Conservation (phyloP, 2,888 invertebrate species). For the Campoplex nolae region DNA sequence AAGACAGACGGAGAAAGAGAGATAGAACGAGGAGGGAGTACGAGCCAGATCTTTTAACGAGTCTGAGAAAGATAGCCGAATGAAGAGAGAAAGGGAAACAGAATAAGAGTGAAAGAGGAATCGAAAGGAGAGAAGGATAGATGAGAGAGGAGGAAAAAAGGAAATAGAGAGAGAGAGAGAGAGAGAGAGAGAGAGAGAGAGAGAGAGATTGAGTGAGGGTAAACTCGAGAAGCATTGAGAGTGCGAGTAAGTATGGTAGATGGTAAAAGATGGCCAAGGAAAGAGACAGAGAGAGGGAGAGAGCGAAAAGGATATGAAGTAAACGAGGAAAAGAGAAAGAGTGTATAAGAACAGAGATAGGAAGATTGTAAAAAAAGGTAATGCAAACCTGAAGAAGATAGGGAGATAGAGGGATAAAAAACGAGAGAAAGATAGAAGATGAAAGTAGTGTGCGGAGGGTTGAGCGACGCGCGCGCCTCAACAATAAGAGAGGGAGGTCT, state of each 20-base stretch:
- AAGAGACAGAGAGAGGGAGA: conserved; percentile 1
- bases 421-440: background rate
- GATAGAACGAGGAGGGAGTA: conserved; percentile 4
- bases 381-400: conserved; percentile 3
- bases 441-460: conserved; percentile 10
- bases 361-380: background rate
- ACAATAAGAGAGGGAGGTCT: conserved; percentile 73
- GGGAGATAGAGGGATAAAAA: conserved; percentile 6
- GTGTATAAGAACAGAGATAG: background rate
- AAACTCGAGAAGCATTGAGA: background rate
- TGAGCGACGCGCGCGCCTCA: conserved; percentile 59
- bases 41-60: background rate
- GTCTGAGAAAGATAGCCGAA: background rate
- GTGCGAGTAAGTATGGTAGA: conserved; percentile 55
- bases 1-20: conserved; percentile 11
- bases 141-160: background rate
- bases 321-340: background rate
- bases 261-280: too few relatives aligned
- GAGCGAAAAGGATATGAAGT: background rate
- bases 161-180: conserved; percentile 12
- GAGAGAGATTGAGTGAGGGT: background rate
- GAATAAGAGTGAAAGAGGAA: background rate
- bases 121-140: background rate
- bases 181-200: conserved; percentile 18
- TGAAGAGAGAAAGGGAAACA: conserved; percentile 6